These are phyloP conservation scores for Datnioides undecimradiatus DNA, from an alignment of 2,113 vertebrate genomes.

Conservation along the genomic window DNA sequence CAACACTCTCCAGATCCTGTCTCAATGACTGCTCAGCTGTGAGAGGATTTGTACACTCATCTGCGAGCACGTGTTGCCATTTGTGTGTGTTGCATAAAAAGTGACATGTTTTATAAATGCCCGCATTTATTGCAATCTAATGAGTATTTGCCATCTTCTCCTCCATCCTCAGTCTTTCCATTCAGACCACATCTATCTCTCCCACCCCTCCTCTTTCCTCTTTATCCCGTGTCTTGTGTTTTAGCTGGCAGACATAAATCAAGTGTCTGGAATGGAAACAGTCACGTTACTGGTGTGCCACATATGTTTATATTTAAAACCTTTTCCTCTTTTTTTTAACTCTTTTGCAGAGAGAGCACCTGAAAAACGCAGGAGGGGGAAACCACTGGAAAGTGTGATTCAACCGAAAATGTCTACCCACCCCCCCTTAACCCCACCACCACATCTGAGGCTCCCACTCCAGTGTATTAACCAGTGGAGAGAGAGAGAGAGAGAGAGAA, in stretches of 20 bases:
- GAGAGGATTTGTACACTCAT: conserved; percentile 18
- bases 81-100: neutral
- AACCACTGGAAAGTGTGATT: conserved; percentile 80
- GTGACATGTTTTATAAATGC: neutral
- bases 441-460: conserved; percentile 50
- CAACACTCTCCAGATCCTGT: conserved; percentile 47
- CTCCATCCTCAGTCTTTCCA: conserved; percentile 60
- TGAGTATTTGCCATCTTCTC: conserved; percentile 20
- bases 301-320: conserved; percentile 79
- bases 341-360: conserved; percentile 52
- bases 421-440: neutral
- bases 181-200: conserved; percentile 55
- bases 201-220: conserved; percentile 26
- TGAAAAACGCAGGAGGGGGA: conserved; percentile 62
- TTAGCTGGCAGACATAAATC: conserved; percentile 73
- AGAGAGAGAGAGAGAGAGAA: neutral
- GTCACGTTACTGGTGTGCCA: conserved; percentile 70
- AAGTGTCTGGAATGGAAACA: conserved; percentile 76
- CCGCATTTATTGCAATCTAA: conserved; percentile 5
- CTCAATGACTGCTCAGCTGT: conserved; percentile 32
- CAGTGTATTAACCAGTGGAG: conserved; percentile 39
- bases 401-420: conserved; percentile 57
- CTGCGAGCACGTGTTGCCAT: conserved; percentile 5
- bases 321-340: conserved; percentile 48
- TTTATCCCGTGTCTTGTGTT: conserved; percentile 65